Evolutionary conservation across 2,797 vertebrate species (phyloP).

Genomic region (Pterois miles): DNA sequence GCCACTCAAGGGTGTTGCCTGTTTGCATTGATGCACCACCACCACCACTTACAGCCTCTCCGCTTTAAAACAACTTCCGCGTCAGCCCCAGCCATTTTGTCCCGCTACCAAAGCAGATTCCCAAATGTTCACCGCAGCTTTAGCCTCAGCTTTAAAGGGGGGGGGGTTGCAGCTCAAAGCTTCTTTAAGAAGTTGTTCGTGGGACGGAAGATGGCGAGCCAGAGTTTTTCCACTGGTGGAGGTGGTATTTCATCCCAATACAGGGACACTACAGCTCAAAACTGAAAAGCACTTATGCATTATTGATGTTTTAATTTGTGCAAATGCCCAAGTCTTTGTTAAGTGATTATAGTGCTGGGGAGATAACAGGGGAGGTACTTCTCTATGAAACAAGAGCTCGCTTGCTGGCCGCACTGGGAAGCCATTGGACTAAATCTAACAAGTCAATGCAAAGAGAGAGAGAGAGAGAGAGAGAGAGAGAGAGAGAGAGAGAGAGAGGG

Average conservation of each 20-base stretch:
- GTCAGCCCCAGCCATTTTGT: conserved; percentile 69
- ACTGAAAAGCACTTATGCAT: conserved; percentile 89
- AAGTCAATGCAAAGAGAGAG: conserved; percentile 48
- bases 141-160: conserved; percentile 37
- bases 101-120: conserved; percentile 62
- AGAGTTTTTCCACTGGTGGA: conserved; percentile 60
- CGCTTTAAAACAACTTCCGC: conserved; percentile 75
- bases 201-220: conserved; percentile 60
- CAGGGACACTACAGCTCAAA: conserved; percentile 83
- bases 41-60: conserved; percentile 71
- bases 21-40: conserved; percentile 80
- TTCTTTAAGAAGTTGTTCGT: conserved; percentile 51
- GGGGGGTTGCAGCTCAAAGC: conserved; percentile 46
- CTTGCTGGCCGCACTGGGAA: conserved; percentile 72
- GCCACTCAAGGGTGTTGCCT: conserved; percentile 83
- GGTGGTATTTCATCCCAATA: conserved; percentile 77
- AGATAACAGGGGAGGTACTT: conserved; percentile 86
- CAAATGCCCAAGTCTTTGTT: conserved; percentile 90
- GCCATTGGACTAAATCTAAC: conserved; percentile 77
- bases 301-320: conserved; percentile 92
- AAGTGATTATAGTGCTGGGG: conserved; percentile 87
- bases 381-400: conserved; percentile 83
- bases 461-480: not conserved
- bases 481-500: not conserved
- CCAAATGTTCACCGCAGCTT: conserved; percentile 61